Evolutionary conservation across 2,113 vertebrate genomes (phyloP).

Genomic region (rabbit (Oryctolagus cuniculus)): mOryCun1.1 NC_091445.1:76460001-76460500

Average conservation of each 20-base stretch:
- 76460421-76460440: too few relatives aligned
- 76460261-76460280: too few relatives aligned
- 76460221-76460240: neutral
- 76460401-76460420: too few relatives aligned
- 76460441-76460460: too few relatives aligned
- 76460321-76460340: too few relatives aligned
- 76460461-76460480: too few relatives aligned
- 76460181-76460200: neutral
- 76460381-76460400: too few relatives aligned
- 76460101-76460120: neutral
- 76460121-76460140: neutral
- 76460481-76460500: too few relatives aligned
- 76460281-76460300: too few relatives aligned
- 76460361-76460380: too few relatives aligned
- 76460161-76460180: neutral
- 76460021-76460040: slow-evolving; percentile 23
- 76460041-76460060: neutral
- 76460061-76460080: neutral
- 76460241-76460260: slow-evolving; percentile 44
- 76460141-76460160: neutral
- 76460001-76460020: neutral
- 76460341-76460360: too few relatives aligned
- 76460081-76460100: neutral
- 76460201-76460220: neutral
- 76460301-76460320: too few relatives aligned